phyloP scores from a whole-genome alignment of 2,888 invertebrate species.

The Drosophila macrothrix region DNA sequence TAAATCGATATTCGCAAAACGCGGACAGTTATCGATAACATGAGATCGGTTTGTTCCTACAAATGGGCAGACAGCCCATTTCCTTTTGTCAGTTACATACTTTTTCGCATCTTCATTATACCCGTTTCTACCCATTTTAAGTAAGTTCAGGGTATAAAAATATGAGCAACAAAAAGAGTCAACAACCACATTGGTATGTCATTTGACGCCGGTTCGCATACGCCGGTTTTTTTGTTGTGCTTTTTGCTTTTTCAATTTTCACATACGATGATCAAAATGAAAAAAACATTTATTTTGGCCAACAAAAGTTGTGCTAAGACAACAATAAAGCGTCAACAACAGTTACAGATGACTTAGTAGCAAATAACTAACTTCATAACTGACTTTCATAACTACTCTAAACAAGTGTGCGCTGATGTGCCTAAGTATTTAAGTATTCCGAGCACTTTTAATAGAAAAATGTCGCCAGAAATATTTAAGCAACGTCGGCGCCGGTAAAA shows the following conservation, averaged over 20 bases:
- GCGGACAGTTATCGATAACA: background rate
- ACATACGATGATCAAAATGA: constrained; percentile 40
- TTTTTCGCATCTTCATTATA: background rate
- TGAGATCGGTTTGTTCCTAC: background rate
- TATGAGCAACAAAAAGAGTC: constrained; percentile 56
- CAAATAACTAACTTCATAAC: constrained; percentile 12
- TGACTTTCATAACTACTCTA: constrained; percentile 12
- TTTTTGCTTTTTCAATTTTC: constrained; percentile 38
- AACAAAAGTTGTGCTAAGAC: constrained; percentile 32
- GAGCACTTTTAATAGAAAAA: constrained; percentile 34
- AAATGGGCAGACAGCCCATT: background rate
- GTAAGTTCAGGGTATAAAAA: background rate
- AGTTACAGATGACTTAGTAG: constrained; percentile 51
- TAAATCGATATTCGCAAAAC: background rate
- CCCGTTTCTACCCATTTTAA: background rate
- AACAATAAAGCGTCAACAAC: constrained; percentile 42
- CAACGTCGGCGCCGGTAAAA: constrained; percentile 35
- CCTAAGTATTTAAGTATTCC: constrained; percentile 12
- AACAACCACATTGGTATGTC: constrained; percentile 75
- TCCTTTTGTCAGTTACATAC: background rate
- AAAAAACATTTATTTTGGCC: constrained; percentile 48
- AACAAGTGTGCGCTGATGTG: background rate
- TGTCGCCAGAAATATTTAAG: constrained; percentile 30
- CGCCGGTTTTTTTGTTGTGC: constrained; percentile 31
- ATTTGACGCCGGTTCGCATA: constrained; percentile 50